Conservation (phyloP, 1,140 invertebrate genomes). For the Leguminivora glycinivorella region DNA sequence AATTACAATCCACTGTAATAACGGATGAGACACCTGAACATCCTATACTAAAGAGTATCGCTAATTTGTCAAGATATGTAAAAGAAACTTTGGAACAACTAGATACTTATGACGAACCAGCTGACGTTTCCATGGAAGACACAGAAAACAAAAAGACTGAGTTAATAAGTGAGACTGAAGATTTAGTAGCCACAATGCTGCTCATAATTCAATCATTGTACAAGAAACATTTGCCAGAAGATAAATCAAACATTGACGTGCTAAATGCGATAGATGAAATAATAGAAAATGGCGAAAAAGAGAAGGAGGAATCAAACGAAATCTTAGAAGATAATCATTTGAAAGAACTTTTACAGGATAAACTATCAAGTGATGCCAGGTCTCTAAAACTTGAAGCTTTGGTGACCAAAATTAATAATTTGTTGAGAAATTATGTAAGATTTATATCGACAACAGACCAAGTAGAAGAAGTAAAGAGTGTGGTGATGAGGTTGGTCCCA, state of each 20-base stretch:
- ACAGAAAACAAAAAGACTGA: slow-evolving; percentile 37
- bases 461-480: slow-evolving; percentile 48
- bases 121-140: slow-evolving; percentile 46
- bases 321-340: slow-evolving; percentile 82
- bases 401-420: slow-evolving; percentile 47
- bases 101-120: slow-evolving; percentile 45
- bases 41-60: slow-evolving; percentile 62
- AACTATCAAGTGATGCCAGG: slow-evolving; percentile 80
- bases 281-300: slow-evolving; percentile 64
- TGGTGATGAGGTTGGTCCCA: slow-evolving; percentile 78
- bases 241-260: slow-evolving; percentile 54
- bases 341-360: slow-evolving; percentile 81
- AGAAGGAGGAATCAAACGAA: slow-evolving; percentile 65
- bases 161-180: slow-evolving; percentile 75
- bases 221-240: slow-evolving; percentile 80
- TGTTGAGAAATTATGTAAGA: slow-evolving; percentile 50
- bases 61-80: slow-evolving; percentile 54
- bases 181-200: slow-evolving; percentile 81
- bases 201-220: slow-evolving; percentile 85
- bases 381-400: slow-evolving; percentile 76
- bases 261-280: slow-evolving; percentile 65
- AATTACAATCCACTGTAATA: slow-evolving; percentile 43
- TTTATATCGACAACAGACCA: slow-evolving; percentile 43
- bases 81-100: slow-evolving; percentile 45
- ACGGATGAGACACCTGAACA: slow-evolving; percentile 48